Base-by-base conservation (phyloP, 2,888 invertebrate species). In the Lomographa bimaculata region DNA sequence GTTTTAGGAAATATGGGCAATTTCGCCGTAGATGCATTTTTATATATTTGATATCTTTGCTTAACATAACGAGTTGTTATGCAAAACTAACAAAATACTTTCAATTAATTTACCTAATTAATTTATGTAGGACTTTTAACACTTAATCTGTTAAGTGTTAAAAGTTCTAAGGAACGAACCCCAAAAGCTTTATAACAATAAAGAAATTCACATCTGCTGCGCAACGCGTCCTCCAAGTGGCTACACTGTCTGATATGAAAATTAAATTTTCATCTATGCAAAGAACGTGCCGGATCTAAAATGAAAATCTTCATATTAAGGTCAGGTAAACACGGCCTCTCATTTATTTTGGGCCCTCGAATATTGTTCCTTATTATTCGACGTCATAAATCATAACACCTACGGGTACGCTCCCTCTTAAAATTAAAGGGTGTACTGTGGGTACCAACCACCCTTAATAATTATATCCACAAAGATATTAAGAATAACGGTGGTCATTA, bases 241-340 rank as follows among this genome's bases (percentile, higher is more conserved):
- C 26, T 36, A 27, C 39, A 60, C 63, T 65, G n/a, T n/a, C n/a
- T n/a, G 67, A 71, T 73, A 68, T 57, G 65, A 66, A 72, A 71
- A 73, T 77, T 74, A 64, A 74, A 75, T 75, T 76, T 72, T 64
- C 72, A 71, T 69, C 70, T 63, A 65, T 60, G 70, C 60, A 60
- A 66, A 68, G 68, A 60, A 63, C 57, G 64, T 58, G 63, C 54
- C 52, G 61, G 68, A 78, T 78, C 78, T 78, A 73, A 77, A 77
- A 78, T 77, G 75, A 71, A 71, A 77, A 77, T 77, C 79, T 76
- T 63, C 68, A 73, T 74, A 74, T 77, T 73, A 75, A 72, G 67
- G 69, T 59, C 66, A 74, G 74, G 79, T 77, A 79, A 76, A 79
- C 79, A 78, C 51, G 60, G 57, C 58, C 49, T 53, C 61, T 59